These are phyloP conservation scores for Neopipo cinnamomea DNA, from an alignment of 2,113 vertebrate genomes.

Conservation along the genomic window DNA sequence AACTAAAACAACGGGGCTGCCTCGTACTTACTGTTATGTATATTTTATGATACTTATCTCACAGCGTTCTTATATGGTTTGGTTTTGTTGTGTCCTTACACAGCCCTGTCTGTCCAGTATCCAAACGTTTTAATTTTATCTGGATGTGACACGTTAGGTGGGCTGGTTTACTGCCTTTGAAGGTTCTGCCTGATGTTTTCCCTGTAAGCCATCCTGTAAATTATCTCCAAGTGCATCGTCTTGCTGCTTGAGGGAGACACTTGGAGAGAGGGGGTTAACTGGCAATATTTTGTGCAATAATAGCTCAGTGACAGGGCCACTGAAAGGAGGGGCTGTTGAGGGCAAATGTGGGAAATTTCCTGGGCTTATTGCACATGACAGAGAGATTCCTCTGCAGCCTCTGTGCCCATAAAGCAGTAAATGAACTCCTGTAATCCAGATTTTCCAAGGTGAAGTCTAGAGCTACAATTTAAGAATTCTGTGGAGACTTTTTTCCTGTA, in stretches of 20 bases:
- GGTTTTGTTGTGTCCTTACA: background rate
- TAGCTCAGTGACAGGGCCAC: background rate
- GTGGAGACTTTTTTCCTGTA: background rate
- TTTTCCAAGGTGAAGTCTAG: background rate
- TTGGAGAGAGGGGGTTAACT: no score
- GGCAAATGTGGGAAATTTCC: background rate
- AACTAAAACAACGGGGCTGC: background rate
- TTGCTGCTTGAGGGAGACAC: background rate
- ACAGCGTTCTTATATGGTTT: rapidly evolving
- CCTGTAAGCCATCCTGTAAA: background rate
- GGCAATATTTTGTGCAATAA: rapidly evolving
- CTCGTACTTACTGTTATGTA: background rate
- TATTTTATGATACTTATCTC: background rate
- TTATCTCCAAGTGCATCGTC: background rate
- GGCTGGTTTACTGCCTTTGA: background rate
- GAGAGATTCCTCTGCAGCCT: background rate
- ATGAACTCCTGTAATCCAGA: background rate
- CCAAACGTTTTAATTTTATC: background rate
- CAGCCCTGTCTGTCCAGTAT: background rate
- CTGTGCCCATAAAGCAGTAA: background rate
- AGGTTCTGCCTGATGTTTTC: rapidly evolving
- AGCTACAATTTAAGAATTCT: background rate
- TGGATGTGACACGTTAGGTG: background rate
- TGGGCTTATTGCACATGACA: background rate
- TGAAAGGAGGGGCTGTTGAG: background rate